Conservation (phyloP, 2,888 invertebrate species). For the Limulus polyphemus region DNA sequence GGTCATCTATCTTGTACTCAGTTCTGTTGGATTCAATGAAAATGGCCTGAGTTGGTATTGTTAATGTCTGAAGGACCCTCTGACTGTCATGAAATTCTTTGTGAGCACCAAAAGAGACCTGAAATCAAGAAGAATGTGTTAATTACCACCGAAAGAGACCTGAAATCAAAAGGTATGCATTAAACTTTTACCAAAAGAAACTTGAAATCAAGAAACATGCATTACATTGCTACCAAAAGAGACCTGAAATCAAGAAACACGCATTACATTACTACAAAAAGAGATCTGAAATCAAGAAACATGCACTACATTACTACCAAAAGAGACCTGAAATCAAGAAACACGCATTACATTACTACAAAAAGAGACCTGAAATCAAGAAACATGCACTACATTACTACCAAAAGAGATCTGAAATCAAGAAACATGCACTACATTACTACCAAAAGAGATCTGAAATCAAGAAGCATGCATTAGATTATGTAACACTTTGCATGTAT, state of each 20-base stretch:
- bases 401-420: conserved; percentile 51
- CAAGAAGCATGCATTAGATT: too few species aligned
- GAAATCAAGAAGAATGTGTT: too few species aligned
- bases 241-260: conserved; percentile 21
- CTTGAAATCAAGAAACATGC: conserved; percentile 13
- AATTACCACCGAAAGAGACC: conserved; percentile 67
- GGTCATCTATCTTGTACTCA: conserved; percentile 66
- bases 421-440: too few species aligned
- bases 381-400: too few species aligned
- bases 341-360: too few species aligned
- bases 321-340: conserved; percentile 44
- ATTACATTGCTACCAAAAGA: too few species aligned
- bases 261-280: too few species aligned
- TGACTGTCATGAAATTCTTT: conserved; percentile 90
- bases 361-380: conserved; percentile 45
- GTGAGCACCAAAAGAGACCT: conserved; percentile 65
- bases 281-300: conserved; percentile 40
- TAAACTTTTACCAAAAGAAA: conserved; percentile 71
- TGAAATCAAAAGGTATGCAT: conserved; percentile 3
- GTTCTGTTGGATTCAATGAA: conserved; percentile 51
- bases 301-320: too few species aligned
- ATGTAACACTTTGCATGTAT: too few species aligned
- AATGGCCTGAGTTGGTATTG: conserved; percentile 57
- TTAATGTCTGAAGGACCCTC: conserved; percentile 70
- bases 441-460: conserved; percentile 53